phyloP scores from a whole-genome alignment of 2,797 vertebrate species.

The Meda fulgida region DNA sequence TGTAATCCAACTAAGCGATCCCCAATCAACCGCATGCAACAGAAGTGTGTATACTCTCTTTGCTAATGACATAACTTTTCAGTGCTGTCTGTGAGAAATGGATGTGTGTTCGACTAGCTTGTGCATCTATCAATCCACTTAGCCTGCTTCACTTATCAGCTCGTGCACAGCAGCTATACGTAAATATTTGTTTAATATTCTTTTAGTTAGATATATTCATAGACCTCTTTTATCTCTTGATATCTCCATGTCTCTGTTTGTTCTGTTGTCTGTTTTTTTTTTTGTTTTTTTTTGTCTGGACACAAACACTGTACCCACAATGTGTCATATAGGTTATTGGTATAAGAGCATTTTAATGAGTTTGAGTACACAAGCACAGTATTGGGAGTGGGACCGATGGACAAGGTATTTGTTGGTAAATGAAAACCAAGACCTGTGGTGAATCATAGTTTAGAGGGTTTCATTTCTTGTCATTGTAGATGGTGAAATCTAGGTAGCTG shows the following conservation, averaged over 20 bases:
- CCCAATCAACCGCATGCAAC: too few species aligned
- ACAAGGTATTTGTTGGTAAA: neutral
- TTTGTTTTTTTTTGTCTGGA: neutral
- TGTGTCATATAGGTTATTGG: neutral
- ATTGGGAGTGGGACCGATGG: neutral
- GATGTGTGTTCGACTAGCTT: too few species aligned
- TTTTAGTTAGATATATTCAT: neutral
- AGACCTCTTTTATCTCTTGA: neutral
- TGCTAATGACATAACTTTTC: too few species aligned
- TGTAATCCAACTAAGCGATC: too few species aligned
- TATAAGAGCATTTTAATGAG: neutral
- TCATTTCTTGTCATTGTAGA: constrained; percentile 42
- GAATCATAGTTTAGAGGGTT: constrained; percentile 50
- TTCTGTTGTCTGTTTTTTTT: neutral
- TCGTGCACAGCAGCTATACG: neutral
- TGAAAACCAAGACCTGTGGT: constrained; percentile 15
- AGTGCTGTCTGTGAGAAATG: too few species aligned
- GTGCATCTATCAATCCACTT: too few species aligned
- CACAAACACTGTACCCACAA: neutral
- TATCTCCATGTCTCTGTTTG: neutral
- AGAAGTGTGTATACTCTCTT: too few species aligned
- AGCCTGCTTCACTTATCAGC: too few species aligned
- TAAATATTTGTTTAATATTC: neutral
- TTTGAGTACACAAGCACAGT: neutral
- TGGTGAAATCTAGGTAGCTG: constrained; percentile 63